Evolutionary conservation across 2,888 invertebrate species (phyloP).

Genomic region (Meghimatium bilineatum): DNA sequence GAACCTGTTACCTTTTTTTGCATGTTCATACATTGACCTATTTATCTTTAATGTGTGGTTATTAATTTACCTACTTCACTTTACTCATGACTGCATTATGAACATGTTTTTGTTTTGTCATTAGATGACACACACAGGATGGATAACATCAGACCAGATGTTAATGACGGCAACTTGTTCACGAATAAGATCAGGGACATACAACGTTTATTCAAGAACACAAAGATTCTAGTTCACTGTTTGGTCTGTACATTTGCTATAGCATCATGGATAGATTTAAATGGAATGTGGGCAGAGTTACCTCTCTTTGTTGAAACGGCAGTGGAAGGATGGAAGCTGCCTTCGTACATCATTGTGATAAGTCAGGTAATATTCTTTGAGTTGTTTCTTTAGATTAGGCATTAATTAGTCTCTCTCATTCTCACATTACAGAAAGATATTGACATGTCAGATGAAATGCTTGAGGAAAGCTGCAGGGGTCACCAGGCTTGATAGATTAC

Average conservation of each 20-base stretch:
- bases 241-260: conserved; percentile 85
- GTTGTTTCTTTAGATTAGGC: background rate
- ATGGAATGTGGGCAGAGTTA: conserved; percentile 92
- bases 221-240: conserved; percentile 71
- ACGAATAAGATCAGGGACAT: background rate
- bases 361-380: conserved; percentile 80
- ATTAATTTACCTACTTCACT: no score
- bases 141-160: background rate
- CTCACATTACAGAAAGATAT: no score
- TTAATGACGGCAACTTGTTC: background rate
- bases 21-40: no score
- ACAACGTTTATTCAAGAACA: conserved; percentile 33
- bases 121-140: background rate
- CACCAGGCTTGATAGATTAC: no score
- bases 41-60: no score
- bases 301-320: conserved; percentile 87
- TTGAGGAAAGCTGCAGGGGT: no score
- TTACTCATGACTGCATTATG: no score
- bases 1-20: no score
- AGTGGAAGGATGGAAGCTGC: conserved; percentile 91
- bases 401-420: no score
- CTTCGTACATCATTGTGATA: conserved; percentile 88
- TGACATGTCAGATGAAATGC: no score
- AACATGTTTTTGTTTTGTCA: no score
- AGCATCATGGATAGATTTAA: conserved; percentile 89